Evolutionary conservation across 2,113 vertebrate genomes (phyloP).

Genomic region (Aleadryas rufinucha): DNA sequence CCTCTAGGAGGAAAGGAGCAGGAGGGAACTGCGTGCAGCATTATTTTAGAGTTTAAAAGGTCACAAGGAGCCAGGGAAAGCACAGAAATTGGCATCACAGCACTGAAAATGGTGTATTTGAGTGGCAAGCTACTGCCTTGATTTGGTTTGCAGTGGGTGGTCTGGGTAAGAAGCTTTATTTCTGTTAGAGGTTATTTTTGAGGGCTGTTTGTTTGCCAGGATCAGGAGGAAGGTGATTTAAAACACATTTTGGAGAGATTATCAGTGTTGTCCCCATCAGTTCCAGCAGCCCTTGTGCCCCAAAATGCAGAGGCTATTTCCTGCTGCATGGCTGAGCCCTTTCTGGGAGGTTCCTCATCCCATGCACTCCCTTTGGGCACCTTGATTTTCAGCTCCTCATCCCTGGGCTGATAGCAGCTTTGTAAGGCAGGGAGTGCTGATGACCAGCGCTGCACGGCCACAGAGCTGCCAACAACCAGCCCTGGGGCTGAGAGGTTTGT

Average conservation of each 20-base stretch:
- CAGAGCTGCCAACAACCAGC: background rate
- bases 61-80: background rate
- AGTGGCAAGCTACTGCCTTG: background rate
- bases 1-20: background rate
- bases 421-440: background rate
- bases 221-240: background rate
- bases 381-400: background rate
- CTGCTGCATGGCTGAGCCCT: background rate
- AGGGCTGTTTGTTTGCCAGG: background rate
- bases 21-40: fast-evolving
- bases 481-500: fast-evolving
- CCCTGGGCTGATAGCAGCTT: background rate
- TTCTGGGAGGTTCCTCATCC: background rate
- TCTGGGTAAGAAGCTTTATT: background rate
- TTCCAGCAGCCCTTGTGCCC: background rate
- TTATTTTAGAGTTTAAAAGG: background rate
- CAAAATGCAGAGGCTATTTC: background rate
- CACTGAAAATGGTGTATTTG: background rate
- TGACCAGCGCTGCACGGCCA: fast-evolving
- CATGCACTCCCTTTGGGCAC: background rate
- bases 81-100: background rate
- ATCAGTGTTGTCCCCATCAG: background rate
- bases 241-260: background rate
- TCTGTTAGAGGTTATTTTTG: background rate
- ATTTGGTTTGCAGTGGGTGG: background rate